Conservation (phyloP, 2,797 vertebrate genomes). For the Acrossocheilus wenchowensis region DNA sequence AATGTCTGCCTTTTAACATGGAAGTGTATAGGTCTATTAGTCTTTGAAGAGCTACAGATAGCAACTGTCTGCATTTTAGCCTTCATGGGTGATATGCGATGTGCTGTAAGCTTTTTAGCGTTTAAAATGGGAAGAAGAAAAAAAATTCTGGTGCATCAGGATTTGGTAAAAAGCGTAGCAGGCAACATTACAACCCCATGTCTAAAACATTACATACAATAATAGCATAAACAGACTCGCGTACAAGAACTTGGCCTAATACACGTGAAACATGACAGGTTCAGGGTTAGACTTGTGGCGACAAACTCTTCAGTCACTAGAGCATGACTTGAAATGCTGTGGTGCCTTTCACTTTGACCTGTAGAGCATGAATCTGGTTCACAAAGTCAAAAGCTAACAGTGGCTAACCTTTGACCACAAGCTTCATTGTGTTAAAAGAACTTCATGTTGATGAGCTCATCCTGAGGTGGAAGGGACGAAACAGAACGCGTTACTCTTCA, state of each 20-base stretch:
- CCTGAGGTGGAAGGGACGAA: background rate
- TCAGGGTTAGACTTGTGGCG: constrained; percentile 45
- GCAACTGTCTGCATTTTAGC: background rate
- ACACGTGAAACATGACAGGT: constrained; percentile 3
- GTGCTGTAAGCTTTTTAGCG: background rate
- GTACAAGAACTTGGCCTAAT: constrained; percentile 42
- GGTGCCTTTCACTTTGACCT: constrained; percentile 59
- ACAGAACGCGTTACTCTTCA: background rate
- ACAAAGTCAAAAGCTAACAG: constrained; percentile 46
- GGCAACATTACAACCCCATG: background rate
- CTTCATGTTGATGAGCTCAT: constrained; percentile 11
- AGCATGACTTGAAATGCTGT: constrained; percentile 51
- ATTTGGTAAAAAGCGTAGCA: background rate
- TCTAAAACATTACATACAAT: background rate
- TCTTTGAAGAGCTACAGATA: background rate
- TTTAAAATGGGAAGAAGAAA: background rate
- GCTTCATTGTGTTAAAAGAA: constrained; percentile 45
- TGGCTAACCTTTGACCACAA: constrained; percentile 50
- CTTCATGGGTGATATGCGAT: background rate
- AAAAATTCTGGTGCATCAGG: background rate
- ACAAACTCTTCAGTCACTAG: constrained; percentile 47
- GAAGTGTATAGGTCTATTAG: background rate
- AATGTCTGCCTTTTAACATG: background rate
- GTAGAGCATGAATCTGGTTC: constrained; percentile 58
- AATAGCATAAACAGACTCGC: background rate